Base-by-base conservation (phyloP, 2,113 vertebrate genomes). In the Mastomys coucha region DNA sequence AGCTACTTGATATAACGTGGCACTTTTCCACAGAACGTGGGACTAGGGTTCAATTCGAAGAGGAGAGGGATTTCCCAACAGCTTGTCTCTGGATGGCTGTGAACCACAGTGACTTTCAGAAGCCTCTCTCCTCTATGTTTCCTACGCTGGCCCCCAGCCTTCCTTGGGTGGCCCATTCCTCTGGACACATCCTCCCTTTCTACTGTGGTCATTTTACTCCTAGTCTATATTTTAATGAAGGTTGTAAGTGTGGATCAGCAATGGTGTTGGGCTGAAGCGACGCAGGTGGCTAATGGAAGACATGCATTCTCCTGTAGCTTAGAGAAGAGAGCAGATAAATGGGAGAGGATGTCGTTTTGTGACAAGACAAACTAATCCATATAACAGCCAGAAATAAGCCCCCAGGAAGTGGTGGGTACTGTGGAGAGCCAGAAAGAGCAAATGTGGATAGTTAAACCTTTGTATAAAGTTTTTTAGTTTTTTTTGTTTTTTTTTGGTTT, bases 1-100 rank as follows among this genome's bases (percentile, higher is more conserved):
- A 96, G 90, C 89, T 84, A 20, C 81, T 96, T 96, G 92, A 95
- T 87, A 75, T 60, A 72, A 91, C 82, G 12, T 95, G 96, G 96
- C 96, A 85, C 7, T 82, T 72, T 78, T 96, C 96, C 96, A 91
- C 0, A 51, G 90, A 82, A 90, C 73, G 22, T 80, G 60, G 75
- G 53, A 39, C 76, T 20, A 56, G 67, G 69, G 31, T 81, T 77
- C 84, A 31, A 89, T 60, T 94, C 85, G 31, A 65, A 89, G 86
- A 91, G 39, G 49, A 89, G 84, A 84, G 92, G 90, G 96, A 56
- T 96, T 96, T 96, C 96, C 96, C 94, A 70, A 65, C 94, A 93
- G 92, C 86, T 91, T 39, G 72, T 70, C 85, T 92, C 85, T 42
- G 33, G 45, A 77, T 88, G n/a, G 1, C 7, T 36, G 22, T 7